Evolutionary conservation across 2,888 invertebrate genomes (phyloP).

Genomic region (Synanthedon tipuliformis): DNA sequence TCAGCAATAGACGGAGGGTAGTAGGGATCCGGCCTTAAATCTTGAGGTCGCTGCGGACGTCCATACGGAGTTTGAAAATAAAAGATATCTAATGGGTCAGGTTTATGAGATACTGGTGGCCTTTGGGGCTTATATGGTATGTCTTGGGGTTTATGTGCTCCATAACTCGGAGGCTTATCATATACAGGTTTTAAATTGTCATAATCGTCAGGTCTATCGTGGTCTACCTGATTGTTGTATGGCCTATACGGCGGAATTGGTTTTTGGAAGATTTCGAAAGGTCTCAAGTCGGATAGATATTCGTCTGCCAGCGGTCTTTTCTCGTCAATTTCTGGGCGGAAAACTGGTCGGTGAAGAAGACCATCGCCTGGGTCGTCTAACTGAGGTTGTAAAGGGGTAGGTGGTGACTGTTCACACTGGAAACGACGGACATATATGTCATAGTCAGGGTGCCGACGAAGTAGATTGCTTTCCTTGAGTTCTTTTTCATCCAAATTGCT

Average conservation of each 20-base stretch:
- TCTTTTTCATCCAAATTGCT: constrained; percentile 44
- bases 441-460: constrained; percentile 48
- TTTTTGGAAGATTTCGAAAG: constrained; percentile 17
- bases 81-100: constrained; percentile 35
- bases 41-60: constrained; percentile 16
- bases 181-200: constrained; percentile 29
- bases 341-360: constrained; percentile 42
- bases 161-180: constrained; percentile 44
- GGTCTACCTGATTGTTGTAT: constrained; percentile 13
- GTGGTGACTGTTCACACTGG: constrained; percentile 52
- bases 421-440: constrained; percentile 51
- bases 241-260: constrained; percentile 22
- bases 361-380: constrained; percentile 32
- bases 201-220: constrained; percentile 46
- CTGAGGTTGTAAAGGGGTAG: constrained; percentile 39
- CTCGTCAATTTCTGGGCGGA: constrained; percentile 44
- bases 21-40: constrained; percentile 28
- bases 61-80: constrained; percentile 34
- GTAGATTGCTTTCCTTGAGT: constrained; percentile 35
- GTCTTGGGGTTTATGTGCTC: constrained; percentile 40
- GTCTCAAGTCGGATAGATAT: constrained; percentile 26
- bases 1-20: constrained; percentile 22
- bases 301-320: constrained; percentile 39
- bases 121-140: constrained; percentile 32
- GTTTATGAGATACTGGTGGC: constrained; percentile 6